phyloP scores from a whole-genome alignment of 2,888 invertebrate species.

The Maniola hyperantus region DNA sequence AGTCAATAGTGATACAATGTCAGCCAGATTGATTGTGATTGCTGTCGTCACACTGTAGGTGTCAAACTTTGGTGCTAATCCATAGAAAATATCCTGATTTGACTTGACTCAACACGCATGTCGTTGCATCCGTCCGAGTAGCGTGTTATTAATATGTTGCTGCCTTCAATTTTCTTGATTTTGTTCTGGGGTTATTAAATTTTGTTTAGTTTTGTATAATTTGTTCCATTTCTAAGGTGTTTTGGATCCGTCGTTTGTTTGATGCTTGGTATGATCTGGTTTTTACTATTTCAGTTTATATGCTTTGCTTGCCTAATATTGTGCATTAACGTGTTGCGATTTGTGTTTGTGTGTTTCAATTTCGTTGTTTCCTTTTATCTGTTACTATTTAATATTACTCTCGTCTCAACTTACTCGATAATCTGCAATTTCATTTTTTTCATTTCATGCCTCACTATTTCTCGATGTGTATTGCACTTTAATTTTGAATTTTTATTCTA shows the following conservation, averaged over 20 bases:
- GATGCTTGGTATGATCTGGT: conserved; percentile 33
- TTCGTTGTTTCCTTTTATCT: conserved; percentile 44
- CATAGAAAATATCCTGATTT: background rate
- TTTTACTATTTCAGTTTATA: conserved; percentile 26
- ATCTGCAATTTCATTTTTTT: conserved; percentile 1
- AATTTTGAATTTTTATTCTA: background rate
- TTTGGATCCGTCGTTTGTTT: conserved; percentile 34
- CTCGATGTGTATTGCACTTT: background rate
- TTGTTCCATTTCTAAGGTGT: conserved; percentile 23
- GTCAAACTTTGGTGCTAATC: background rate
- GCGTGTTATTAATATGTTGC: background rate
- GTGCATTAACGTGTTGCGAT: conserved; percentile 73
- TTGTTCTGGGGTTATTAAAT: background rate
- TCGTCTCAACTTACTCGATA: background rate
- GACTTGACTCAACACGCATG: background rate
- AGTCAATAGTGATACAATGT: too few species aligned
- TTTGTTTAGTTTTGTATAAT: conserved; percentile 5
- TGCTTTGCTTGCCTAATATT: conserved; percentile 61
- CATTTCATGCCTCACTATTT: background rate
- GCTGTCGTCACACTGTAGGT: background rate
- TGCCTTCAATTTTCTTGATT: conserved; percentile 14
- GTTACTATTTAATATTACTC: conserved; percentile 21
- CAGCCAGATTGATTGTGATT: too few species aligned
- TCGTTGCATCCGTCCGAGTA: background rate
- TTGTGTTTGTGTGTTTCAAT: conserved; percentile 79